A percentile compares a stretch with the other conserved stretches of the same genome.
These are phyloP conservation scores for Mugil cephalus DNA, from an alignment of 2,113 vertebrate genomes.

Conservation along the genomic window DNA sequence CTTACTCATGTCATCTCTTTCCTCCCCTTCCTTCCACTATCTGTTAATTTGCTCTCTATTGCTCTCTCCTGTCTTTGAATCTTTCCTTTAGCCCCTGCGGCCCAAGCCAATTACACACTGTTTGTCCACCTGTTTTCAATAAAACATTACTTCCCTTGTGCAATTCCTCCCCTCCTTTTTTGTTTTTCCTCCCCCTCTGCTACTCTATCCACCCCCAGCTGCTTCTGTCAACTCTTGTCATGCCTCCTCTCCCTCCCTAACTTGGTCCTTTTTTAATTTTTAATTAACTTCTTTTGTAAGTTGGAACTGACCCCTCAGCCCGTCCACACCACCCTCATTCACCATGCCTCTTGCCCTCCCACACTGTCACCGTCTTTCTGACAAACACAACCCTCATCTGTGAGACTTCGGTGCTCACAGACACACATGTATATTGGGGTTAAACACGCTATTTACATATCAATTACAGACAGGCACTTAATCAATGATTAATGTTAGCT, in stretches of 20 bases:
- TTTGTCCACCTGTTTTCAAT: constrained; percentile 85
- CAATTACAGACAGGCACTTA: constrained; percentile 76
- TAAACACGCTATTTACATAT: constrained; percentile 84
- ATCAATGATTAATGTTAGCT: constrained; percentile 76
- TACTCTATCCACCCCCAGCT: constrained; percentile 42
- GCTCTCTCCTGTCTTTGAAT: constrained; percentile 76
- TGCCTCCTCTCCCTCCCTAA: constrained; percentile 38
- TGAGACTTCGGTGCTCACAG: constrained; percentile 12
- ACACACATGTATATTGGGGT: constrained; percentile 72
- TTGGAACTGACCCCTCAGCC: constrained; percentile 63
- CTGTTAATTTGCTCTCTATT: constrained; percentile 65
- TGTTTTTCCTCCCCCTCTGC: background rate
- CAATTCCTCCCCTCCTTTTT: background rate
- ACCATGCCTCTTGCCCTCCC: constrained; percentile 73
- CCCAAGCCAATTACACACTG: constrained; percentile 82
- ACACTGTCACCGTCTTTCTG: constrained; percentile 46
- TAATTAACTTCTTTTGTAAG: constrained; percentile 85
- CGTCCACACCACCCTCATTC: constrained; percentile 25
- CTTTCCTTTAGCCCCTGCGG: constrained; percentile 76
- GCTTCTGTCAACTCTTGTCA: constrained; percentile 63
- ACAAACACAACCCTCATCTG: constrained; percentile 37
- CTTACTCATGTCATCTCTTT: constrained; percentile 71
- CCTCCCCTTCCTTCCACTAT: constrained; percentile 45
- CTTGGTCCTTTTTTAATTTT: constrained; percentile 80
- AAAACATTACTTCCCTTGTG: constrained; percentile 68